Conservation (phyloP, 2,113 vertebrate genomes). For the Calyptommatus sinebrachiatus region DNA sequence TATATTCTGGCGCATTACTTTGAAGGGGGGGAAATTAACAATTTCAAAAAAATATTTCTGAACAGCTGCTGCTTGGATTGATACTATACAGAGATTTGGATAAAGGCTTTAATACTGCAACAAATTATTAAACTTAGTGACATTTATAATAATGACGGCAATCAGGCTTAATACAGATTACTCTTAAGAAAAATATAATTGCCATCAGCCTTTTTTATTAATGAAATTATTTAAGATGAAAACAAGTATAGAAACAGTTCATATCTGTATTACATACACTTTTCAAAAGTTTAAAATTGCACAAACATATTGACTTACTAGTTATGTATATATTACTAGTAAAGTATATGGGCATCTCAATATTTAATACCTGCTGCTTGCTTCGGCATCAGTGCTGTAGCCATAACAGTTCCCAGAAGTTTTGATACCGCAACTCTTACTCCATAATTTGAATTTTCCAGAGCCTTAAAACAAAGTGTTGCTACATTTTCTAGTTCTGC, state of each 20-base stretch:
- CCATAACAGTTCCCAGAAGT: slow-evolving; percentile 94
- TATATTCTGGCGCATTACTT: slow-evolving; percentile 98
- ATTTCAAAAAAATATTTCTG: slow-evolving; percentile 33
- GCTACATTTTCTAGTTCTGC: slow-evolving; percentile 95
- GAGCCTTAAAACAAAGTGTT: slow-evolving; percentile 93
- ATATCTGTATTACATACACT: background rate
- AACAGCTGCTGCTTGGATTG: background rate
- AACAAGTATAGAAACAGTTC: background rate
- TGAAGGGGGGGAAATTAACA: slow-evolving; percentile 32
- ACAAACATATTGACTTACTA: background rate
- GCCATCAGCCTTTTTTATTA: background rate
- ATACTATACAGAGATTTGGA: background rate
- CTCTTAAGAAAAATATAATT: background rate
- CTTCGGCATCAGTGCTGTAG: slow-evolving; percentile 94
- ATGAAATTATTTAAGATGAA: background rate
- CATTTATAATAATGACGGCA: background rate
- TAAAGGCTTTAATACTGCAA: background rate
- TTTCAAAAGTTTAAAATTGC: background rate
- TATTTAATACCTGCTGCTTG: slow-evolving; percentile 86
- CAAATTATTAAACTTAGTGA: background rate
- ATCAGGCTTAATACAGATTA: background rate
- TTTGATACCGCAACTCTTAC: slow-evolving; percentile 95
- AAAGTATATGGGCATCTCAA: accelerated
- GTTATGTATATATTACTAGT: background rate
- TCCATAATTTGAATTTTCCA: slow-evolving; percentile 96